phyloP scores from a whole-genome alignment of 2,797 vertebrate genomes.

The Darevskia mixta region DNA sequence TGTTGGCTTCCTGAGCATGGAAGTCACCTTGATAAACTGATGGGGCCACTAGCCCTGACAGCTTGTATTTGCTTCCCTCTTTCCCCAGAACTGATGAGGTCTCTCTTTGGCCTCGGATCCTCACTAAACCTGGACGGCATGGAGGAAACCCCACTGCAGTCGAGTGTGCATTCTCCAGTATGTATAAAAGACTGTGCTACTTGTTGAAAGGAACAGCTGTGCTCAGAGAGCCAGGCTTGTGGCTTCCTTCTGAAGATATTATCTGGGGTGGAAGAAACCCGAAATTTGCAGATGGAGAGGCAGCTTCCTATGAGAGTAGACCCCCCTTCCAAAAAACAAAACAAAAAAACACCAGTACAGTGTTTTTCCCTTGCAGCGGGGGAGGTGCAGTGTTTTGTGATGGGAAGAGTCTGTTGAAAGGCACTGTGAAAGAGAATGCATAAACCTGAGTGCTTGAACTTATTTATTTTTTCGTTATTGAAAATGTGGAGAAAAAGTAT shows the following conservation, averaged over 20 bases:
- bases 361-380: not conserved
- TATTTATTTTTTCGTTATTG: not conserved
- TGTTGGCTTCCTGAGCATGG: not conserved
- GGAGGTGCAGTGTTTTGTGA: not conserved
- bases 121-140: not conserved
- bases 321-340: no score
- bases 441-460: no score
- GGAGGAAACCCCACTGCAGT: not conserved
- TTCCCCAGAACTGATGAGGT: constrained; percentile 29
- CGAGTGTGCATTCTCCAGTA: not conserved
- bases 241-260: no score
- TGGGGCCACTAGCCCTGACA: no score
- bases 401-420: not conserved
- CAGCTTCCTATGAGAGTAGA: not conserved
- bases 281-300: not conserved
- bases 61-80: not conserved
- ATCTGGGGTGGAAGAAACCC: no score
- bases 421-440: not conserved
- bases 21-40: no score
- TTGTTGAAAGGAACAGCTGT: not conserved
- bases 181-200: not conserved
- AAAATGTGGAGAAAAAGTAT: no score
- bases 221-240: no score
- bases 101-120: constrained; percentile 39
- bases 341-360: no score